phyloP scores from a whole-genome alignment of 2,113 vertebrate species.

The Catharus minimus region DNA sequence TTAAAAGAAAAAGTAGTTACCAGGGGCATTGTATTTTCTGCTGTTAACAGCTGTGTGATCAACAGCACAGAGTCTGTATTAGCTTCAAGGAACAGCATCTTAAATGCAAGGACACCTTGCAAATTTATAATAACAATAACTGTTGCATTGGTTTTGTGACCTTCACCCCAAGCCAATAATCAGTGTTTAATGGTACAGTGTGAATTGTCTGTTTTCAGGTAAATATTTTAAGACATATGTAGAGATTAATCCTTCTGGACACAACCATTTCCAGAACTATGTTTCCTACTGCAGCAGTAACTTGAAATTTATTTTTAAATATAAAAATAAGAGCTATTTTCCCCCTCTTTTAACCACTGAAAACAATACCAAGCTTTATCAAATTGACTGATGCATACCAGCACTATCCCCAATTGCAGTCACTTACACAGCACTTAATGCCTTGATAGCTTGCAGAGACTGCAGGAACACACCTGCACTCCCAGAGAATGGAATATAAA shows the following conservation, averaged over 20 bases:
- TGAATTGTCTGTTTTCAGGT: background rate
- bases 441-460: background rate
- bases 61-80: background rate
- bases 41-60: background rate
- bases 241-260: background rate
- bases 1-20: background rate
- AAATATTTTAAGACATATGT: background rate
- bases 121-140: background rate
- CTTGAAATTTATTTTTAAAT: background rate
- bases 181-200: accelerated
- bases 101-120: background rate
- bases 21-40: background rate
- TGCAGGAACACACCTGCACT: background rate
- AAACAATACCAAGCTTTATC: background rate
- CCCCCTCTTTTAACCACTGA: background rate
- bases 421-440: background rate
- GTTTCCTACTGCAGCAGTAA: background rate
- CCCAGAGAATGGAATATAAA: background rate
- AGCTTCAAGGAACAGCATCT: background rate
- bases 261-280: background rate
- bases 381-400: background rate
- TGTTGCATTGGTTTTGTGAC: background rate
- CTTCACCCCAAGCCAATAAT: background rate
- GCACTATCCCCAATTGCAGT: background rate
- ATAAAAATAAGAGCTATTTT: background rate